These are phyloP conservation scores for Cheilosia grossa DNA, from an alignment of 2,888 invertebrate genomes.

Conservation along the genomic window DNA sequence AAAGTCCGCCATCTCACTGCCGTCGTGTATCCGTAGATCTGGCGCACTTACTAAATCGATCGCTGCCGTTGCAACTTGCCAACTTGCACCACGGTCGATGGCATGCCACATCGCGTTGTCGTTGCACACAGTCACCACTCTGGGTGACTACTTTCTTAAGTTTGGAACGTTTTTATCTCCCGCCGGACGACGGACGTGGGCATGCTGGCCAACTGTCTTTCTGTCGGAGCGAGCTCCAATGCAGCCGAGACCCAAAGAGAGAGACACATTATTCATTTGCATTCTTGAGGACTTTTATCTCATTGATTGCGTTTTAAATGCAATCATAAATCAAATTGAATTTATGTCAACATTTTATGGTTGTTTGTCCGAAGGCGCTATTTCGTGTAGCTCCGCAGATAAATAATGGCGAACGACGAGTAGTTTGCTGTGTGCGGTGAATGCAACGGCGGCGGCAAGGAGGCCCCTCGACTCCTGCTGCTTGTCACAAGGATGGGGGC, in stretches of 20 bases:
- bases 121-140: not conserved
- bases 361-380: constrained; percentile 80
- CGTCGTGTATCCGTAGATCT: constrained; percentile 39
- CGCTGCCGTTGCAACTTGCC: constrained; percentile 42
- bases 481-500: constrained; percentile 60
- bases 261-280: constrained; percentile 69
- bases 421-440: constrained; percentile 10
- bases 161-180: constrained; percentile 64
- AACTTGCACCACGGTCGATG: constrained; percentile 4
- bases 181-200: constrained; percentile 48
- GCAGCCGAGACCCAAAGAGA: constrained; percentile 28
- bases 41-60: constrained; percentile 58
- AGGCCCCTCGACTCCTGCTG: constrained; percentile 46
- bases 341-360: constrained; percentile 80
- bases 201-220: constrained; percentile 20
- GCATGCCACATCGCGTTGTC: not conserved
- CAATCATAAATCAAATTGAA: constrained; percentile 80
- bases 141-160: constrained; percentile 62
- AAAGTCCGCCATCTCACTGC: constrained; percentile 1
- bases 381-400: constrained; percentile 78
- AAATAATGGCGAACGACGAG: constrained; percentile 75
- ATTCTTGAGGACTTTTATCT: constrained; percentile 74
- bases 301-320: constrained; percentile 80
- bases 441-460: constrained; percentile 13
- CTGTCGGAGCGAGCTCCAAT: constrained; percentile 40